Percentiles rank a stretch among this genome's conserved stretches.
These are phyloP conservation scores for Rallus limicola DNA, from an alignment of 2,113 vertebrate genomes.

Conservation along the genomic window DNA sequence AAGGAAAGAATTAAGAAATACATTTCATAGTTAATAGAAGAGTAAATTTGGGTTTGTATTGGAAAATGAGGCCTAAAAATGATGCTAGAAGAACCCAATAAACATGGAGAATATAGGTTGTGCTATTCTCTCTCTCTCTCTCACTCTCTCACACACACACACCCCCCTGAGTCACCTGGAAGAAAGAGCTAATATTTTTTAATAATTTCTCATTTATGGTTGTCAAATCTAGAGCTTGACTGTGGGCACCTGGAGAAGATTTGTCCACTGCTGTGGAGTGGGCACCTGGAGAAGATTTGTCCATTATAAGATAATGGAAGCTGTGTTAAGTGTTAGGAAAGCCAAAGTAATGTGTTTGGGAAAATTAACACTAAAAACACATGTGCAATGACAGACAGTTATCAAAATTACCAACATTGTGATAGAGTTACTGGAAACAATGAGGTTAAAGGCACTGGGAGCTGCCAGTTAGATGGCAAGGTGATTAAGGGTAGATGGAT, in stretches of 20 bases:
- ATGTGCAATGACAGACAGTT: background rate
- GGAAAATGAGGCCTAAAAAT: background rate
- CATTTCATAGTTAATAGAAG: background rate
- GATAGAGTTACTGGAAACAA: rapidly evolving
- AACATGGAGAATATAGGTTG: background rate
- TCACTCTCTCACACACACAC: background rate
- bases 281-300: background rate
- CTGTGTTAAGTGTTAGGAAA: background rate
- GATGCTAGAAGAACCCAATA: background rate
- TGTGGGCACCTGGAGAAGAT: background rate
- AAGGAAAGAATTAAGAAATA: background rate
- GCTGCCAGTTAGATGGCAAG: background rate
- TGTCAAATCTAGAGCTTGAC: background rate
- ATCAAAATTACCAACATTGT: background rate
- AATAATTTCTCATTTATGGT: background rate
- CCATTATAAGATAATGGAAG: background rate
- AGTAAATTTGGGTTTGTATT: background rate
- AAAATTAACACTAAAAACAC: background rate
- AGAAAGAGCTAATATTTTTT: background rate
- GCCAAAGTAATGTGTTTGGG: background rate
- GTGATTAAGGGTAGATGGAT: background rate
- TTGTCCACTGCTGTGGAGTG: background rate
- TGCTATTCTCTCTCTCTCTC: background rate
- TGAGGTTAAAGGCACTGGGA: background rate
- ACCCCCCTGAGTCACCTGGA: background rate